Base-by-base conservation (phyloP, 1,140 invertebrate genomes). In the Trichonephila inaurata region DNA sequence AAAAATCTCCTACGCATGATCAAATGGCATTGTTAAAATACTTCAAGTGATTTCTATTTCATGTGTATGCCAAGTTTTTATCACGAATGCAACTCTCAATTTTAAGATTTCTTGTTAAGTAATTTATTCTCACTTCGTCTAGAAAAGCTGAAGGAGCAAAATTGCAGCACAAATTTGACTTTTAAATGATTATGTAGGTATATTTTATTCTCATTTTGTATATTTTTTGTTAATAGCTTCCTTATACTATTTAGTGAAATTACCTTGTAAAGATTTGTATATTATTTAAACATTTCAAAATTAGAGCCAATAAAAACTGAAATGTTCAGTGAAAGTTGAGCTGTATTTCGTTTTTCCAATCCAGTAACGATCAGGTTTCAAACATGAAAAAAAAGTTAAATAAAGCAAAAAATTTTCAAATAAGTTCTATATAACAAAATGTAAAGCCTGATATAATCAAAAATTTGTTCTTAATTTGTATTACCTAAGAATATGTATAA, bases 21-120 rank as follows among this genome's bases (percentile, higher is more conserved):
- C 66, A 69, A 69, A 69, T 10, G n/a, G n/a, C 51, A 12, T n/a
- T 69, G n/a, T 24, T 69, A 69, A 69, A 24, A 24, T 69, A 21
- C 66, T 69, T 69, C 12, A 5, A 19, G 64, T n/a, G n/a, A n/a
- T 69, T 51, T 24, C 24, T 24, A 69, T 69, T 69, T 24, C n/a
- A 69, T 69, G 24, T 69, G 24, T n/a, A 69, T 66, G 66, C n/a
- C 66, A 69, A 69, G 66, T 69, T 69, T 69, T 69, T 69, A 69
- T 24, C n/a, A 69, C 7, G 10, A 24, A 69, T n/a, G n/a, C 12
- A 28, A 24, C n/a, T 69, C 21, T 69, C 66, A 69, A 69, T 69
- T 69, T 69, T 69, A 69, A 69, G n/a, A 69, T 69, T 10, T 40
- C 33, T 40, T 24, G n/a, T 28, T 69, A 69, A 24, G 24, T 69